A percentile compares a stretch with the other conserved stretches of the same genome.
These are phyloP conservation scores for Dexiosoma caninum DNA, from an alignment of 2,888 invertebrate species.

Conservation along the genomic window DNA sequence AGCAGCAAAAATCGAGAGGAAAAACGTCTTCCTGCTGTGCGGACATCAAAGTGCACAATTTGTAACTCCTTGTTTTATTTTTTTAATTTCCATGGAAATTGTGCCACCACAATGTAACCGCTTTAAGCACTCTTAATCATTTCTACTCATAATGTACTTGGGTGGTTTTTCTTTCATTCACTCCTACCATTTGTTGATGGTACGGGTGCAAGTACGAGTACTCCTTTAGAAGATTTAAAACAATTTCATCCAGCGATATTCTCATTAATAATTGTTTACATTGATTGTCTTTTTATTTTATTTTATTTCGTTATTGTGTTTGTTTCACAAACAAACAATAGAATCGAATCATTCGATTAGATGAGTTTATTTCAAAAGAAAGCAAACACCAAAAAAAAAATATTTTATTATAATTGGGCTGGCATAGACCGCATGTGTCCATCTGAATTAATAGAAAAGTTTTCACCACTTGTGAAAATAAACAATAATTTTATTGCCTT, in stretches of 20 bases:
- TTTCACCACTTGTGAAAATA: constrained; percentile 59
- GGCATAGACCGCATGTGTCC: constrained; percentile 31
- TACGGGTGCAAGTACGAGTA: not conserved
- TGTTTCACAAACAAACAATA: constrained; percentile 47
- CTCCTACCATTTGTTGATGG: not conserved
- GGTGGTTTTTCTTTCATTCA: constrained; percentile 15
- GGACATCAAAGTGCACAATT: constrained; percentile 55
- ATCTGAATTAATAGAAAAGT: constrained; percentile 32
- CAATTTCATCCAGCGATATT: constrained; percentile 1
- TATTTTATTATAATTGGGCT: constrained; percentile 33
- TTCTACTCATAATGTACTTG: not conserved
- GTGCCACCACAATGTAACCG: not conserved
- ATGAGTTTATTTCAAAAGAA: constrained; percentile 5
- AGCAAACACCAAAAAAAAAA: not conserved
- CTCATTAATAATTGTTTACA: constrained; percentile 47
- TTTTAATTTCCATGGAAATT: not conserved
- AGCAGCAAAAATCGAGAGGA: not conserved
- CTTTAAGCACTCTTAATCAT: not conserved
- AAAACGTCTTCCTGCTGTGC: constrained; percentile 61
- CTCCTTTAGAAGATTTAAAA: constrained; percentile 38
- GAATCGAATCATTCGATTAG: constrained; percentile 6
- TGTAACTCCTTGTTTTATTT: constrained; percentile 31
- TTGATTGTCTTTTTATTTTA: constrained; percentile 29
- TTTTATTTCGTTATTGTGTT: constrained; percentile 2
- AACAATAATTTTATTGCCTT: constrained; percentile 60